A percentile compares a stretch with the other conserved stretches of the same genome.
Conservation (phyloP, 2,888 invertebrate species). For the Sinhomidia bicolor region DNA sequence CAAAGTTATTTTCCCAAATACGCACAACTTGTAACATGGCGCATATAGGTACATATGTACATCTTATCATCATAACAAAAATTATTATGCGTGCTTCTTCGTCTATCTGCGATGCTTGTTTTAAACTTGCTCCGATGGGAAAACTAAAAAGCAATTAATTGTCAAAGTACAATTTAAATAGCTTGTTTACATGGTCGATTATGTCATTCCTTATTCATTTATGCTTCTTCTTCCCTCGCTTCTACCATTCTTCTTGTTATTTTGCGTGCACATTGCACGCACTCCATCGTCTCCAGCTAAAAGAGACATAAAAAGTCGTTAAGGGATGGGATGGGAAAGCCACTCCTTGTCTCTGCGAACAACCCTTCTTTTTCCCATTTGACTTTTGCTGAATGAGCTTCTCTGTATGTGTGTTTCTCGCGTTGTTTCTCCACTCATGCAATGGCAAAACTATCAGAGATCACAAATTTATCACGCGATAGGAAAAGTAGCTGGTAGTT, state of each 20-base stretch:
- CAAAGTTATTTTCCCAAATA: not conserved
- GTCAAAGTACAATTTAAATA: slow-evolving; percentile 17
- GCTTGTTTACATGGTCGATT: slow-evolving; percentile 39
- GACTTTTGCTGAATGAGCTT: not conserved
- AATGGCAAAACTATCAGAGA: not conserved
- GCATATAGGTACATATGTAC: not conserved
- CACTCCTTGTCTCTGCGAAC: slow-evolving; percentile 12
- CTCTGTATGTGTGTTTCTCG: not conserved
- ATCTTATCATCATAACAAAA: no score
- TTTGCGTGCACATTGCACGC: not conserved
- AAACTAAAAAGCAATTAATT: slow-evolving; percentile 32
- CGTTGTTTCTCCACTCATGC: not conserved
- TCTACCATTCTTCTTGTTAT: not conserved
- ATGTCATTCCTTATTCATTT: slow-evolving; percentile 29
- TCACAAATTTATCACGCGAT: slow-evolving; percentile 5
- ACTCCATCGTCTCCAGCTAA: not conserved
- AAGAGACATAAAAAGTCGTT: not conserved
- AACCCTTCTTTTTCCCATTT: not conserved
- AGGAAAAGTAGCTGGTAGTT: not conserved
- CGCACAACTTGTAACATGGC: not conserved
- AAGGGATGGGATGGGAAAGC: slow-evolving; percentile 48
- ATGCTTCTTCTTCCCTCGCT: not conserved
- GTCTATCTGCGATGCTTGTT: not conserved
- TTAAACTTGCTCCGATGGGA: not conserved
- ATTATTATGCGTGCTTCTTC: no score